Conservation (phyloP, 2,113 vertebrate species). For the Callocephalon fimbriatum region DNA sequence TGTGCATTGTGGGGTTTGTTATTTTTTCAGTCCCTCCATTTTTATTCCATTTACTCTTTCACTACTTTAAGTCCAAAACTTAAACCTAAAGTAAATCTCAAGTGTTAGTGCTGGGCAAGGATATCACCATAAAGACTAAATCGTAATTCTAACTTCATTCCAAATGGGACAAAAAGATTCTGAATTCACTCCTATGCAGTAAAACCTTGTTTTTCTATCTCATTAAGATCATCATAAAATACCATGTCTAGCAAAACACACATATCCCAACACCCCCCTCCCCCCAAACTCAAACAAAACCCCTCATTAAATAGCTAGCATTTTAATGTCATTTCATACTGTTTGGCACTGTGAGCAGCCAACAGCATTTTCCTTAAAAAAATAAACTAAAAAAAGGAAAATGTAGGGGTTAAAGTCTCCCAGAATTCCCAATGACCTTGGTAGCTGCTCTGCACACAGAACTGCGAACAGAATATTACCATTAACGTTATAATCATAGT, state of each 20-base stretch:
- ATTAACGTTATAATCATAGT: not conserved
- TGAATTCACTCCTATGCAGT: slow-evolving; percentile 30
- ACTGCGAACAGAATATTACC: not conserved
- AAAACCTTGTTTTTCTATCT: not conserved
- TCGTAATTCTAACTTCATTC: not conserved
- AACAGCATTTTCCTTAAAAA: not conserved
- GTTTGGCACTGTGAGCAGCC: not conserved
- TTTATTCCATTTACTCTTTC: slow-evolving; percentile 7
- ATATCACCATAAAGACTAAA: slow-evolving; percentile 5
- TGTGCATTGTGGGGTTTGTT: not conserved
- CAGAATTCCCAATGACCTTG: not conserved
- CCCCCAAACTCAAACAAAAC: not conserved
- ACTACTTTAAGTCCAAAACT: slow-evolving; percentile 4
- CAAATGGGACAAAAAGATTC: not conserved
- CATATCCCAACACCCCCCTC: not conserved
- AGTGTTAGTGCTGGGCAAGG: slow-evolving; percentile 13
- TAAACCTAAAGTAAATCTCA: not conserved
- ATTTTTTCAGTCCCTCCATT: not conserved
- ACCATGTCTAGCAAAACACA: not conserved
- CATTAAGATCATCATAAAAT: slow-evolving; percentile 53
- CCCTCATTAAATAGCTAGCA: not conserved
- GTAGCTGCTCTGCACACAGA: not conserved
- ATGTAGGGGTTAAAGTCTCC: not conserved
- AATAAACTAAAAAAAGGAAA: too few species aligned
- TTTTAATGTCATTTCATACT: not conserved